Base-by-base conservation (phyloP, 2,888 invertebrate species). In the Hybos culiciformis region DNA sequence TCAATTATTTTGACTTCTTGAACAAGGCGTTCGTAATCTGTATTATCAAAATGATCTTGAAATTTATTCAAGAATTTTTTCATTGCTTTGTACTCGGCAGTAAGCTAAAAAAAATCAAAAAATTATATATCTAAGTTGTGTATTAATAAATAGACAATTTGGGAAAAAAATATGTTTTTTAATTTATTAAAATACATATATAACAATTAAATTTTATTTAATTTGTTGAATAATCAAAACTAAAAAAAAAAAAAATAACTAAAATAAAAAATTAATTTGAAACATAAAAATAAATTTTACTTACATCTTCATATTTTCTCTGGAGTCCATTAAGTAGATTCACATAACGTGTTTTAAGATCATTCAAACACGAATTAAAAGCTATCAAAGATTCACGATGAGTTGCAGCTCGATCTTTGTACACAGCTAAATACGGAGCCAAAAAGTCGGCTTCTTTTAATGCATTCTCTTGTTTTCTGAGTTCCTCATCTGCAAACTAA, bases 321-420 rank as follows among this genome's bases (percentile, higher is more conserved):
- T 82, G 78, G 19, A 85, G 72, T 26, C 72, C 61, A 48, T 74
- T 75, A 14, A 82, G 78, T 32, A 82, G 66, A 0, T 70, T 68
- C 5, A 81, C 63, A 47, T 78, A 71, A 24, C 72, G 69, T 0
- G 73, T 63, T 54, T 78, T 80, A 51, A 81, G 78, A 56, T 84
- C 83, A 41, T 69, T 69, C 33, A 85, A 62, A 47, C 84, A 84
- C 6, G 56, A 51, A 37, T 61, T 54, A 37, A 57, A 63, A 1
- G 58, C 59, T 3, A 41, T 44, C 48, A 52, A 44, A 1, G 66
- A 62, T 47, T 65, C 61, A 0, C 57, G 52, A 4, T 46, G 48
- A 1, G 56, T 58, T 24, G 45, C 37, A 6, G 46, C 43, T 0
- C 46, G 50, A 31, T 54, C 37, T 38, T 53, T 68, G 17, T 72